Conservation (phyloP, 2,888 invertebrate genomes). For the Cryptops parisi region DNA sequence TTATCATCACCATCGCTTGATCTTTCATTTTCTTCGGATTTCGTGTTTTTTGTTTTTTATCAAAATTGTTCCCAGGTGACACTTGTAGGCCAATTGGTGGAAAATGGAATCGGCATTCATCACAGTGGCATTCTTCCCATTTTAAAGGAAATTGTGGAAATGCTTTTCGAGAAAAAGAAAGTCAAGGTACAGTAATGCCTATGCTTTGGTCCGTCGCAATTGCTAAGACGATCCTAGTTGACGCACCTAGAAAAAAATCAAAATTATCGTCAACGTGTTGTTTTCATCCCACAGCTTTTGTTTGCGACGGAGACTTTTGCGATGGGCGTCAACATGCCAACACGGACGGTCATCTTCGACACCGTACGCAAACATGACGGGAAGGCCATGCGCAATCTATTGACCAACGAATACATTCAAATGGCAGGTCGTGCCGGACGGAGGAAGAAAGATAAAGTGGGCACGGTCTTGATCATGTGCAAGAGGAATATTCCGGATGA, state of each 20-base stretch:
- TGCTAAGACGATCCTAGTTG: too few species aligned
- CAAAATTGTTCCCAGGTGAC: slow-evolving; percentile 38
- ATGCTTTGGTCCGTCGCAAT: too few species aligned
- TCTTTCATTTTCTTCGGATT: too few species aligned
- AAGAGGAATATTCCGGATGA: slow-evolving; percentile 58
- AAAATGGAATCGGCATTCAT: slow-evolving; percentile 88
- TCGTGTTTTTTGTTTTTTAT: too few species aligned
- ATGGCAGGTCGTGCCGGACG: slow-evolving; percentile 98
- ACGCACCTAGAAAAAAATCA: neutral
- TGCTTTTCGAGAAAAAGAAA: slow-evolving; percentile 82
- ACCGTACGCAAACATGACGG: slow-evolving; percentile 86
- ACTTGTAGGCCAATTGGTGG: slow-evolving; percentile 51
- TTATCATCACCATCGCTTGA: too few species aligned
- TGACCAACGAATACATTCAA: slow-evolving; percentile 92
- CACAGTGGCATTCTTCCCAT: slow-evolving; percentile 97
- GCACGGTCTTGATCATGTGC: slow-evolving; percentile 88
- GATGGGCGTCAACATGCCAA: slow-evolving; percentile 99
- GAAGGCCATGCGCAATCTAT: slow-evolving; percentile 51
- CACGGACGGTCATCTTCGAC: slow-evolving; percentile 93
- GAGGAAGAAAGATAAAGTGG: slow-evolving; percentile 79
- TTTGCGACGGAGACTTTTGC: slow-evolving; percentile 99
- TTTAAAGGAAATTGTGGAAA: slow-evolving; percentile 97
- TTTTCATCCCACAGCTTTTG: slow-evolving; percentile 51
- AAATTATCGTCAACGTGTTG: neutral
- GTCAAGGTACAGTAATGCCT: slow-evolving; percentile 49